Evolutionary conservation across 1,140 invertebrate genomes (phyloP), one percentile per base, ranked within the genome.

Genomic region (Euwallacea fornicatus): DNA sequence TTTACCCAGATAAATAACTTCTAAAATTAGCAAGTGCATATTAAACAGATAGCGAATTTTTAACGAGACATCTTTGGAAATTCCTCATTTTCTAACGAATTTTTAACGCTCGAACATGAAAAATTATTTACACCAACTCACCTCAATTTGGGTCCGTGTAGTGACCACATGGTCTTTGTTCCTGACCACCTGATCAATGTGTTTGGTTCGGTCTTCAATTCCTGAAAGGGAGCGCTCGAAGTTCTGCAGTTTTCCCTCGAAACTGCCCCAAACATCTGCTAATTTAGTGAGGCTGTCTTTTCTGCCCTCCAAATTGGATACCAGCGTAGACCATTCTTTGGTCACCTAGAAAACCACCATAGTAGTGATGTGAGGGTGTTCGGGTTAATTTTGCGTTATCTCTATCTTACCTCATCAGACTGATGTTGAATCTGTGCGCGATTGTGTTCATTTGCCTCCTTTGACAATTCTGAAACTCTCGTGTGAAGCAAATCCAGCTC

Each of bases 231-330:
- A 84, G 73, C 83, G 87, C 77, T 89, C 90, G 79, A 87, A 88
- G 56, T 83, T 83, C 73, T 88, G 85, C 80, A 89, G 88, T 72
- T 87, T 85, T 2, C 84, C 83, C 82, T 93, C 92, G 75, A 92
- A 90, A 66, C 88, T 87, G 76, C 93, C 88, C 91, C 93, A 95
- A 73, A 90, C 88, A 69, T 87, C 86, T 1, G 90, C 89, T 63
- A 93, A 80, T 55, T 87, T 53, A 10, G 88, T 85, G 4, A 92
- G 80, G 44, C 85, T 83, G 66, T 90, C 85, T 64, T 87, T 83
- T 63, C 89, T 83, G 64, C 83, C 84, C 71, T 91, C 91, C 77
- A 94, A 82, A 77, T 88, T 83, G 7, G 86, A 85, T 21, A 94
- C 86, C 2, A 93, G 81, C 10, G 90, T 83, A 65, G 86, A 87